These are phyloP conservation scores for Sebastes alutus DNA, from an alignment of 2,797 vertebrate genomes.

Conservation along the genomic window DNA sequence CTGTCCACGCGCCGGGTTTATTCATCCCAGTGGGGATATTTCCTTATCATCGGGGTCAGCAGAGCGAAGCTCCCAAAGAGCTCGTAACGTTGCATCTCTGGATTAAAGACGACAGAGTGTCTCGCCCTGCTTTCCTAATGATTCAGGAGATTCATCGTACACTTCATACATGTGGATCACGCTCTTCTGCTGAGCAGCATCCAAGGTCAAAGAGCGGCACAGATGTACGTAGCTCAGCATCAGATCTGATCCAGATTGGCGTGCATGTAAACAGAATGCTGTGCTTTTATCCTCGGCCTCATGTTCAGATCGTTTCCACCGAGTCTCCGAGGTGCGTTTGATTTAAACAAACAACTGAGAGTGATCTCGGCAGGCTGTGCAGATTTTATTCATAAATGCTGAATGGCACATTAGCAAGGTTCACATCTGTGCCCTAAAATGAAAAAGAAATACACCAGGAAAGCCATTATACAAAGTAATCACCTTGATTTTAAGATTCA, in stretches of 20 bases:
- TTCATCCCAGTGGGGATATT: slow-evolving; percentile 27
- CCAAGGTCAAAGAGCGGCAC: slow-evolving; percentile 29
- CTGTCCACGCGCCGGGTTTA: slow-evolving; percentile 14
- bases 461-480: slow-evolving; percentile 2
- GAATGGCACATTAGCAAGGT: slow-evolving; percentile 1
- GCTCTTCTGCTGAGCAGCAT: neutral
- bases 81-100: neutral
- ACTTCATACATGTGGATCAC: neutral
- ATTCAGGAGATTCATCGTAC: slow-evolving; percentile 24
- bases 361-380: neutral
- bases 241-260: neutral
- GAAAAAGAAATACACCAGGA: neutral
- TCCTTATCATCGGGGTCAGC: slow-evolving; percentile 17
- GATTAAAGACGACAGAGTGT: neutral
- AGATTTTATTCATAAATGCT: slow-evolving; percentile 17
- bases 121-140: slow-evolving; percentile 8
- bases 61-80: neutral
- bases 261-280: neutral
- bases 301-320: neutral
- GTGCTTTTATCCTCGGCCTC: neutral
- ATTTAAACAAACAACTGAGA: slow-evolving; percentile 20
- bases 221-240: neutral
- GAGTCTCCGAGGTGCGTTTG: neutral
- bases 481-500: neutral
- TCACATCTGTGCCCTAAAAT: slow-evolving; percentile 3